Evolutionary conservation across 2,888 invertebrate species (phyloP).

Genomic region (Brachypterus glaber): DNA sequence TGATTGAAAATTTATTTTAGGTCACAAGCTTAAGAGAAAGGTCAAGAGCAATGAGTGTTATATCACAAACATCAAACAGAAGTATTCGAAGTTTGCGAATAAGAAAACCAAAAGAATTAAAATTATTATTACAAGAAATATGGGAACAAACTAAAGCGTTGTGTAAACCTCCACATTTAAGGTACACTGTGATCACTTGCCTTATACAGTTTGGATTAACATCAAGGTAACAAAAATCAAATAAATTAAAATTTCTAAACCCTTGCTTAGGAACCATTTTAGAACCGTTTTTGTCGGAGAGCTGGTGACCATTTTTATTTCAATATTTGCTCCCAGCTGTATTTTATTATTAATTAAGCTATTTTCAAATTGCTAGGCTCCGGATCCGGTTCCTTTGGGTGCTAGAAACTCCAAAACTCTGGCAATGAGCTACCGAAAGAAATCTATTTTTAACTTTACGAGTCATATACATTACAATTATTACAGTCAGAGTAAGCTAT

Average conservation of each 20-base stretch:
- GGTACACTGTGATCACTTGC: slow-evolving; percentile 67
- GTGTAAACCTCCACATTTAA: slow-evolving; percentile 63
- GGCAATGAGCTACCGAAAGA: too few species aligned
- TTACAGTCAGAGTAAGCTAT: too few species aligned
- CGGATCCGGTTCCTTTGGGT: too few species aligned
- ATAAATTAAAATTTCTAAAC: neutral
- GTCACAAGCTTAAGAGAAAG: slow-evolving; percentile 63
- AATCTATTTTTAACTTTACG: too few species aligned
- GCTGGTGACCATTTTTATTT: too few species aligned
- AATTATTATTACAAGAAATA: slow-evolving; percentile 57
- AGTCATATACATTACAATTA: neutral
- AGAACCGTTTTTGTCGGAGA: neutral
- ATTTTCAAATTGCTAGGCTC: too few species aligned
- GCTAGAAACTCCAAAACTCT: too few species aligned
- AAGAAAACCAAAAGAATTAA: slow-evolving; percentile 63
- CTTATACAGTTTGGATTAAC: slow-evolving; percentile 76
- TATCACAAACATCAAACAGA: slow-evolving; percentile 53
- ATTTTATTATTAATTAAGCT: too few species aligned
- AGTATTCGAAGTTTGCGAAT: slow-evolving; percentile 60
- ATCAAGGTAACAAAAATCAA: slow-evolving; percentile 47
- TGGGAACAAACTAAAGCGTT: slow-evolving; percentile 66
- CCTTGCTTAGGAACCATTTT: neutral
- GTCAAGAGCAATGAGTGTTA: slow-evolving; percentile 52
- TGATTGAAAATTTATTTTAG: slow-evolving; percentile 37
- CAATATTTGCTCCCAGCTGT: too few species aligned